Percentiles rank a stretch among this genome's conserved stretches.
Conservation (phyloP, 2,113 vertebrate genomes). For the Coreoperca whiteheadi region DNA sequence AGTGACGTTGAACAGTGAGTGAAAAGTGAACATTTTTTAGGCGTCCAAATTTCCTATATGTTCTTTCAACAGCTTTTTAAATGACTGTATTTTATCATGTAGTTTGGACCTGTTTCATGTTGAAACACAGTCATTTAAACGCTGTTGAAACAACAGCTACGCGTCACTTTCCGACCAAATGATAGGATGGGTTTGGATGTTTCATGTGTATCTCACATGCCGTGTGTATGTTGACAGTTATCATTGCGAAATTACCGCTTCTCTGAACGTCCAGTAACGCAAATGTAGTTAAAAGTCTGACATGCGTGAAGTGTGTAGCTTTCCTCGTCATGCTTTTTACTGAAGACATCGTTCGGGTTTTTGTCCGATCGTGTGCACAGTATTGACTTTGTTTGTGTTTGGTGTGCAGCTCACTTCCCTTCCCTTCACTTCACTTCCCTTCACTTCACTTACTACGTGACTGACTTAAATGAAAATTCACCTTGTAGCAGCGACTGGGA, state of each 20-base stretch:
- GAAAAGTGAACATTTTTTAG: not conserved
- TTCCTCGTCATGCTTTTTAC: not conserved
- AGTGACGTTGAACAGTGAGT: not conserved
- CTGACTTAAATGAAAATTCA: not conserved
- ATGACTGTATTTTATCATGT: not conserved
- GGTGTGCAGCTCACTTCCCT: not conserved
- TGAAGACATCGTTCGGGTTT: not conserved
- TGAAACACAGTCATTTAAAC: not conserved
- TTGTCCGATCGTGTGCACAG: not conserved
- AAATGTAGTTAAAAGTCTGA: not conserved
- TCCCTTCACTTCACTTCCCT: not conserved
- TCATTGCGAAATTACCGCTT: not conserved
- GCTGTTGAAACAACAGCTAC: not conserved
- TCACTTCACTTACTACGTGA: too few relatives aligned
- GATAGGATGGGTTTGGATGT: not conserved
- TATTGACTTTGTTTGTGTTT: not conserved
- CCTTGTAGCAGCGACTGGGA: not conserved
- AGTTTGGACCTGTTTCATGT: not conserved
- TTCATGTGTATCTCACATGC: not conserved
- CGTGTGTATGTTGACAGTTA: not conserved
- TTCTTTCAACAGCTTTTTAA: not conserved
- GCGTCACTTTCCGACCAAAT: not conserved
- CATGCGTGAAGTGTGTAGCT: not conserved
- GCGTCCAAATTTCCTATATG: not conserved
- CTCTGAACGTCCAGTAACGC: not conserved